A percentile compares a stretch with the other conserved stretches of the same genome.
Conservation (phyloP, 2,113 vertebrate species). For the Rhizomys pruinosus region DNA sequence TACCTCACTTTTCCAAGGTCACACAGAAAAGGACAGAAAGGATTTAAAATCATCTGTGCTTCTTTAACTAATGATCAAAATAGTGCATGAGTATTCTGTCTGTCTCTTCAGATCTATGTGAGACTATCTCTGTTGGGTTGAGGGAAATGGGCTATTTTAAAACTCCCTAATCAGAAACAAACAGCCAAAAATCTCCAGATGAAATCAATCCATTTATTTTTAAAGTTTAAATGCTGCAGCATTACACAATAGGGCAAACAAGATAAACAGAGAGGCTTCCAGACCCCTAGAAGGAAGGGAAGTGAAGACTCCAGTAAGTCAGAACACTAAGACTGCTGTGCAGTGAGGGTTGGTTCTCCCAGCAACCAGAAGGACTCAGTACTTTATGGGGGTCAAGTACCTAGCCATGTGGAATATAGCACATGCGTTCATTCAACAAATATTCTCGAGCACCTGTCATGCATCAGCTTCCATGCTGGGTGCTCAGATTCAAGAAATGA, state of each 20-base stretch:
- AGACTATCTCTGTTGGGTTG: neutral
- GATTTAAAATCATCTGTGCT: neutral
- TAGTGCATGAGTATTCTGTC: neutral
- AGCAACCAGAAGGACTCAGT: neutral
- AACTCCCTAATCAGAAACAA: slow-evolving; percentile 48
- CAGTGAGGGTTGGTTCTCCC: neutral
- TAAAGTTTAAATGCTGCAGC: slow-evolving; percentile 49
- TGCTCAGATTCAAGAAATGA: neutral
- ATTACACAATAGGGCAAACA: neutral
- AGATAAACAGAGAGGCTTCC: neutral
- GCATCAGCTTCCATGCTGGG: neutral
- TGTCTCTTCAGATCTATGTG: neutral
- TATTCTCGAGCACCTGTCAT: neutral
- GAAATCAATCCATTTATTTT: slow-evolving; percentile 57
- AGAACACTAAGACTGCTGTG: neutral
- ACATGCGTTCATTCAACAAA: neutral
- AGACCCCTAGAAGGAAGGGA: neutral
- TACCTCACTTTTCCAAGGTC: neutral
- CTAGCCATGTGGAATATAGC: neutral
- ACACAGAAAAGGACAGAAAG: slow-evolving; percentile 19
- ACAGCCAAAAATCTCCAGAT: slow-evolving; percentile 53
- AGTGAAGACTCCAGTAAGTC: neutral
- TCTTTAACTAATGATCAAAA: neutral
- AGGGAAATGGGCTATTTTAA: slow-evolving; percentile 35
- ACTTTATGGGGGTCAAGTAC: neutral